Evolutionary conservation across 2,888 invertebrate genomes (phyloP), one percentile per base, ranked within the genome.

Genomic region (Podabrus alpinus): DNA sequence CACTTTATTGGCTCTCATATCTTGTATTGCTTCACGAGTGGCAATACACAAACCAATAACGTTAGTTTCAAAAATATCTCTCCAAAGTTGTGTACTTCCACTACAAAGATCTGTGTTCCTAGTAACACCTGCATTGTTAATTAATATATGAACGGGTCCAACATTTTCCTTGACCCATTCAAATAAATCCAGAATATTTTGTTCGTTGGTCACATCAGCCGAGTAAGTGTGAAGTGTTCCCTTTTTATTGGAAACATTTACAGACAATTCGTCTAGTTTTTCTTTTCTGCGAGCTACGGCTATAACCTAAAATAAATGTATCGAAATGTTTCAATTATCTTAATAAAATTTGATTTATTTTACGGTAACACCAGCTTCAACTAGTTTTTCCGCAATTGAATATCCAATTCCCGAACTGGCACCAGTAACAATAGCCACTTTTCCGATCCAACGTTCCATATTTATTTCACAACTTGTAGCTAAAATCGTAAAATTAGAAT

Each of bases 1-100:
- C 11, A 68, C 59, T 9, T 59, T 59, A 19, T 68, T 17, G 5
- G 9, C 13, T 59, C 68, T 68, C 59, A 68, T 68, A 16, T 59
- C 19, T 59, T 68, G 15, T 7, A 68, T n/a, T 10, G 71, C 71
- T 62, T 74, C 74, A 1, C 74, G 24, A 15, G 74, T 74, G 7
- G 68, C 74, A 17, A 71, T 24, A 21, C 71, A 71, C 15, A 74
- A 71, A 29, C 71, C 74, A 61, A 74, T 15, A 21, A 74, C 68
- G 24, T 74, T 74, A 0, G 74, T 74, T 19, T 74, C 71, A 7
- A 74, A 29, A 21, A 71, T 21, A 10, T 24, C 67, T 15, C 68
- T 71, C 74, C 71, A 74, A 15, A 45, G 45, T n/a, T 45, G 45
- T n/a, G 45, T n/a, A 45, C 45, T 45, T 45, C 45, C 45, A 45